Percentiles rank a stretch among this genome's conserved stretches.
phyloP scores from a whole-genome alignment of 2,888 invertebrate species.

The Microdon myrmicae region DNA sequence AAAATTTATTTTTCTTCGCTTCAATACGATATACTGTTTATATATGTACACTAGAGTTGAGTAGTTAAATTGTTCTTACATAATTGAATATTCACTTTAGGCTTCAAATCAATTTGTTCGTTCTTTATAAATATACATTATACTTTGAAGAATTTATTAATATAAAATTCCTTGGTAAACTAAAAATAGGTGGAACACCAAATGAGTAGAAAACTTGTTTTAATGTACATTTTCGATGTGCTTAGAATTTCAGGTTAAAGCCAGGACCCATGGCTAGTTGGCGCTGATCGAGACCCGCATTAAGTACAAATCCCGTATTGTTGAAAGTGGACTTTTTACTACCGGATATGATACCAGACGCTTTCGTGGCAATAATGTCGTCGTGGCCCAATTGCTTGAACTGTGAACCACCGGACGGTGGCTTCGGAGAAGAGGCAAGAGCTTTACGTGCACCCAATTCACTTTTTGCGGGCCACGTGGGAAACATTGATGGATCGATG shows the following conservation, averaged over 20 bases:
- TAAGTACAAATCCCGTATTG: slow-evolving; percentile 65
- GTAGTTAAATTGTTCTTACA: too few relatives aligned
- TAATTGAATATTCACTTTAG: too few relatives aligned
- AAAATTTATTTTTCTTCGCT: too few relatives aligned
- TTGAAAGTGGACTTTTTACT: slow-evolving; percentile 60
- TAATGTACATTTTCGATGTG: too few relatives aligned
- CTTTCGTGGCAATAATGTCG: slow-evolving; percentile 63
- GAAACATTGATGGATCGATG: slow-evolving; percentile 97
- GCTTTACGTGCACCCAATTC: slow-evolving; percentile 86
- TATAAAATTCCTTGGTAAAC: too few relatives aligned
- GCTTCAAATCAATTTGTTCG: too few relatives aligned
- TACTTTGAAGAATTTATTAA: too few relatives aligned
- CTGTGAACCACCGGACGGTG: slow-evolving; percentile 94
- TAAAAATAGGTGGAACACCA: too few relatives aligned
- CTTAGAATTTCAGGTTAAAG: slow-evolving; percentile 82
- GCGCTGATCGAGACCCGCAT: slow-evolving; percentile 66
- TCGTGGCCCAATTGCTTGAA: slow-evolving; percentile 81
- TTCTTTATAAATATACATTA: too few relatives aligned
- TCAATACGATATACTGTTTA: too few relatives aligned
- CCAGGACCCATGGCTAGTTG: slow-evolving; percentile 75
- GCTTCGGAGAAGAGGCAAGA: slow-evolving; percentile 85
- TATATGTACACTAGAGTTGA: too few relatives aligned
- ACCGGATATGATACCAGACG: slow-evolving; percentile 56
- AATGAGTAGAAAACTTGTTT: too few relatives aligned
- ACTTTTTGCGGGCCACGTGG: slow-evolving; percentile 99